Percentiles rank a stretch among this genome's conserved stretches.
phyloP scores from a whole-genome alignment of 2,888 invertebrate species.

The Eugnorisma glareosa region DNA sequence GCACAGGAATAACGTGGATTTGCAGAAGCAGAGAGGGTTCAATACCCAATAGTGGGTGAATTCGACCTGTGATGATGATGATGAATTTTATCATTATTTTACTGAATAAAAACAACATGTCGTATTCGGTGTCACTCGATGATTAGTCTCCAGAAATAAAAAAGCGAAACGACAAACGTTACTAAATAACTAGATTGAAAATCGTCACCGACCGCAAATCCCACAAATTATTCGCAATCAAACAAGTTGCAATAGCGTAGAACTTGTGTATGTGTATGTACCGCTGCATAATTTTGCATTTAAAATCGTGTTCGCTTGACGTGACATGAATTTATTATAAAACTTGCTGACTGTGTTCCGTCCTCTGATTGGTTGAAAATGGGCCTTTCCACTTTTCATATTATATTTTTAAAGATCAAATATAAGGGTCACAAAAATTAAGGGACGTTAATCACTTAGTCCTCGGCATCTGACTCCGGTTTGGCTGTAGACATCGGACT shows the following conservation, averaged over 20 bases:
- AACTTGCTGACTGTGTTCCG: slow-evolving; percentile 27
- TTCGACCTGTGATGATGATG: not conserved
- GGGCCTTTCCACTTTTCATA: slow-evolving; percentile 1
- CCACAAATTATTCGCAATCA: slow-evolving; percentile 56
- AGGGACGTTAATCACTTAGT: not conserved
- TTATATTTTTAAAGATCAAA: not conserved
- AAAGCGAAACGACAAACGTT: slow-evolving; percentile 39
- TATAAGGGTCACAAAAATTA: not conserved
- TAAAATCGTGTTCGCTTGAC: slow-evolving; percentile 52
- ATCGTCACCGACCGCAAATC: slow-evolving; percentile 55
- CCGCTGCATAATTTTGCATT: slow-evolving; percentile 57
- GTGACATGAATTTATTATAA: slow-evolving; percentile 58
- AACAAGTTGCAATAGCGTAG: slow-evolving; percentile 47
- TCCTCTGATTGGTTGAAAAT: not conserved
- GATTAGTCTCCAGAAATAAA: slow-evolving; percentile 35
- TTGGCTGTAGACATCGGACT: not conserved
- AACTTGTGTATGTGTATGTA: slow-evolving; percentile 27
- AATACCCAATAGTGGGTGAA: not conserved
- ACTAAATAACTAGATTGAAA: slow-evolving; percentile 43
- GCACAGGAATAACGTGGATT: not conserved
- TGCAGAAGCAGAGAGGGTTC: not conserved
- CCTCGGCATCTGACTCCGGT: not conserved
- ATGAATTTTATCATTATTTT: not conserved
- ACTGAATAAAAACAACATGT: not conserved
- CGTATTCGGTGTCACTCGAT: not conserved